Conservation (phyloP, 2,113 vertebrate species). For the Butorides virescens region DNA sequence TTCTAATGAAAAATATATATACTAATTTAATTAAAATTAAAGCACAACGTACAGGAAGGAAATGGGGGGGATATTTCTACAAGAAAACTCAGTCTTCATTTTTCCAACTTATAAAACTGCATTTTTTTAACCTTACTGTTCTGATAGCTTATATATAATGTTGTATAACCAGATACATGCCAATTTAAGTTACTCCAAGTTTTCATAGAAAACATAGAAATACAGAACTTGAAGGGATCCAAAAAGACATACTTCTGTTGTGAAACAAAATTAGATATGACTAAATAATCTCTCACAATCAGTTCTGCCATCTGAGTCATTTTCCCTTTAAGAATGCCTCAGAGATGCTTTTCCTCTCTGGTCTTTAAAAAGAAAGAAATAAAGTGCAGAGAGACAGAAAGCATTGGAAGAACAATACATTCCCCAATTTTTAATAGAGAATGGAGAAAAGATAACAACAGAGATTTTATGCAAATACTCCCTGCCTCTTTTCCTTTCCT, state of each 20-base stretch:
- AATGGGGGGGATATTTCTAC: neutral
- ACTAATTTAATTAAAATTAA: neutral
- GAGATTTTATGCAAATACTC: neutral
- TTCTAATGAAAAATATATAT: neutral
- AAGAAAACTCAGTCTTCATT: neutral
- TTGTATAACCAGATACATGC: neutral
- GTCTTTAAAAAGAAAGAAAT: neutral
- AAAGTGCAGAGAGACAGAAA: neutral
- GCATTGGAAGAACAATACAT: neutral
- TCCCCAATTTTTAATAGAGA: neutral
- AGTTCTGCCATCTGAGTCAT: neutral
- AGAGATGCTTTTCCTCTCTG: neutral
- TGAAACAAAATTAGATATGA: neutral
- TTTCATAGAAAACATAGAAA: neutral
- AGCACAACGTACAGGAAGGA: neutral
- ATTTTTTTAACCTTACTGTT: neutral
- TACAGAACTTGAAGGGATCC: neutral
- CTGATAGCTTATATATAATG: neutral
- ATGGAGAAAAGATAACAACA: neutral
- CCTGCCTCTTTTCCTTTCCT: neutral
- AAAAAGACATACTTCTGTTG: neutral
- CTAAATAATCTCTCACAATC: neutral
- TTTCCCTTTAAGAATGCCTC: neutral
- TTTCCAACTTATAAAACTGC: rapidly evolving
- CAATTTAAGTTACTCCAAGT: neutral